Percentiles rank a stretch among this genome's conserved stretches.
Conservation (phyloP, 1,140 invertebrate species). For the Micrasema longulum region DNA sequence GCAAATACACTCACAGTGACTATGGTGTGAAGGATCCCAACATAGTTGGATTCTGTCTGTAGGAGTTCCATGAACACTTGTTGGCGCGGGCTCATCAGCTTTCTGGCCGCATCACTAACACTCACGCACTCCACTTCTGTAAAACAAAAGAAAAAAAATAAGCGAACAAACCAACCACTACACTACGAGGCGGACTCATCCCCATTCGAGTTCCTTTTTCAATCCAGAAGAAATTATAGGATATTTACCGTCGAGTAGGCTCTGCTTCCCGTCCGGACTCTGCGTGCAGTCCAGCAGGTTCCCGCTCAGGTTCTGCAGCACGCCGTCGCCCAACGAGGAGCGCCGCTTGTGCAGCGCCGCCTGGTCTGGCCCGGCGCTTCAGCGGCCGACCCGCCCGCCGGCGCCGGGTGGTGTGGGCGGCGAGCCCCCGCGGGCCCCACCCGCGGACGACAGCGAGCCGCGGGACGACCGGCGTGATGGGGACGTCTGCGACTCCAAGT, state of each 20-base stretch:
- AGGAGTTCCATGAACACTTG: slow-evolving; percentile 94
- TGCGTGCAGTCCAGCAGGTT: slow-evolving; percentile 89
- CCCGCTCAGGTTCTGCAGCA: slow-evolving; percentile 84
- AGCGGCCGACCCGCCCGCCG: slow-evolving; percentile 87
- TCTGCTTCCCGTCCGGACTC: slow-evolving; percentile 79
- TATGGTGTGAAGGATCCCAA: slow-evolving; percentile 93
- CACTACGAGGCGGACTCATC: no score
- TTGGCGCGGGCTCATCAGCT: slow-evolving; percentile 81
- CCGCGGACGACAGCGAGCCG: slow-evolving; percentile 63
- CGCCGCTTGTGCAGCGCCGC: slow-evolving; percentile 77
- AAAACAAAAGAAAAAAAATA: slow-evolving; percentile 39
- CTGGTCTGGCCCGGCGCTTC: slow-evolving; percentile 71
- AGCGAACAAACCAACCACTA: no score
- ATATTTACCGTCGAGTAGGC: slow-evolving; percentile 68
- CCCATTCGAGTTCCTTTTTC: no score
- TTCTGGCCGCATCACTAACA: slow-evolving; percentile 71
- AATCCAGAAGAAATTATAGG: no score
- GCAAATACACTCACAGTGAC: slow-evolving; percentile 75
- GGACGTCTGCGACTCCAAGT: slow-evolving; percentile 71
- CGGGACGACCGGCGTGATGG: slow-evolving; percentile 72
- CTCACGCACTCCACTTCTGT: slow-evolving; percentile 66
- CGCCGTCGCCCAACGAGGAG: slow-evolving; percentile 86
- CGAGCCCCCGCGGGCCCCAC: slow-evolving; percentile 39
- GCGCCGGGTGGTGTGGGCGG: slow-evolving; percentile 70
- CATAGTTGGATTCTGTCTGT: slow-evolving; percentile 97